phyloP scores from a whole-genome alignment of 1,140 invertebrate species.

The Bradysia coprophila region DNA sequence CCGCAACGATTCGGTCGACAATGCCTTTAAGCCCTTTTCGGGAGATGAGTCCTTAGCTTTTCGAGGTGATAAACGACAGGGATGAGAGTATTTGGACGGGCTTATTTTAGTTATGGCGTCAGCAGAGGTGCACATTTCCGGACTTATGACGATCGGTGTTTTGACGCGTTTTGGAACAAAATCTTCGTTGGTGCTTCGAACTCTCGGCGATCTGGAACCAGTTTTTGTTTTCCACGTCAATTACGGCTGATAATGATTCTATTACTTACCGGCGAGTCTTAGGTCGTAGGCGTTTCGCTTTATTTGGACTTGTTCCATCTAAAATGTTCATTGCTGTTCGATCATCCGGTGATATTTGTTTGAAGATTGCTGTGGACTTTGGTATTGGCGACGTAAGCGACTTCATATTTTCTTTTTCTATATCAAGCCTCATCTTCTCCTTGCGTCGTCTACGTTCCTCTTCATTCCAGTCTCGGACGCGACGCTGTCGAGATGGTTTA shows the following conservation, averaged over 20 bases:
- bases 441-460: slow-evolving; percentile 21
- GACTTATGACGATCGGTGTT: slow-evolving; percentile 2
- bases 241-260: too few relatives aligned
- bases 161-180: neutral
- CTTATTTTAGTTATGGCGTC: slow-evolving; percentile 9
- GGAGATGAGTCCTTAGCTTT: slow-evolving; percentile 25
- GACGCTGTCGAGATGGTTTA: slow-evolving; percentile 10
- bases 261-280: slow-evolving; percentile 17
- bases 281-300: slow-evolving; percentile 21
- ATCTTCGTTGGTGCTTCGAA: slow-evolving; percentile 2
- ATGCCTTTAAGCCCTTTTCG: slow-evolving; percentile 45
- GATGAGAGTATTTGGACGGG: slow-evolving; percentile 7
- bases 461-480: slow-evolving; percentile 12
- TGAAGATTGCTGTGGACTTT: slow-evolving; percentile 8
- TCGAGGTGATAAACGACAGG: slow-evolving; percentile 10
- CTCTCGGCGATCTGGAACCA: neutral
- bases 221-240: too few relatives aligned
- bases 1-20: slow-evolving; percentile 64
- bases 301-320: slow-evolving; percentile 16
- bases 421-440: slow-evolving; percentile 22
- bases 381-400: slow-evolving; percentile 20
- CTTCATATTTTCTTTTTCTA: slow-evolving; percentile 22
- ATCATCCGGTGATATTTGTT: slow-evolving; percentile 14
- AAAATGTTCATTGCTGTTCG: slow-evolving; percentile 6
- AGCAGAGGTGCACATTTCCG: slow-evolving; percentile 7